Evolutionary conservation across 2,113 vertebrate genomes (phyloP), one percentile per base, ranked within the genome.

Genomic region (Saccopteryx leptura): DNA sequence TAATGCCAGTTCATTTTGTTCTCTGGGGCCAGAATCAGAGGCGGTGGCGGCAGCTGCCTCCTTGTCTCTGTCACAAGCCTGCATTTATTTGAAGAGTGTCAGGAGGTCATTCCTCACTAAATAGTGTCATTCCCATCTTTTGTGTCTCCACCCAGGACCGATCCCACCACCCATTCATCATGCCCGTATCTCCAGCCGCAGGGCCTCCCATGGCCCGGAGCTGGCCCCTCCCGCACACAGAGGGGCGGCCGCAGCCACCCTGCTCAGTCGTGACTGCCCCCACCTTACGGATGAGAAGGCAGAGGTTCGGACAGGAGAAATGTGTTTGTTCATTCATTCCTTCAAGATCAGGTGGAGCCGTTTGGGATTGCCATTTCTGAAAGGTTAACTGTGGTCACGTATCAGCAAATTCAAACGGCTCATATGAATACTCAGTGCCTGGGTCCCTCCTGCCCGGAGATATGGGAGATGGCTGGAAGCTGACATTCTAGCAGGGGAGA

Each of bases 71-170:
- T 46, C 60, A 85, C 54, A 72, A 92, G 93, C 71, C 84, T 2
- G 81, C 94, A 39, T 96, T 80, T 84, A 90, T 96, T 65, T 96
- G 93, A 88, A 72, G 94, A 80, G n/a, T 88, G 95, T 97, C 91
- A 61, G 82, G 81, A 92, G 87, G 93, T 92, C 91, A 54, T 75
- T 46, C 88, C 92, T 90, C 95, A 76, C 96, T 88, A 87, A 87
- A 72, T 39, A 93, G 96, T 82, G 93, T 88, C 95, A 83, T 69
- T 90, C 90, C 54, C 26, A 1, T 66, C 72, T 48, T 66, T 66
- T 9, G 88, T 0, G 0, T 79, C 79, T 65, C 56, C 88, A 68
- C 93, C 85, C 13, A 76, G 58, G 81, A 75, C 76, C 33, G 28
- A 50, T 1, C 33, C 75, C 52, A 18, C 4, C 0, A 9, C 56